A percentile compares a stretch with the other conserved stretches of the same genome.
These are phyloP conservation scores for Actenoides hombroni DNA, from an alignment of 2,113 vertebrate species.

Conservation along the genomic window DNA sequence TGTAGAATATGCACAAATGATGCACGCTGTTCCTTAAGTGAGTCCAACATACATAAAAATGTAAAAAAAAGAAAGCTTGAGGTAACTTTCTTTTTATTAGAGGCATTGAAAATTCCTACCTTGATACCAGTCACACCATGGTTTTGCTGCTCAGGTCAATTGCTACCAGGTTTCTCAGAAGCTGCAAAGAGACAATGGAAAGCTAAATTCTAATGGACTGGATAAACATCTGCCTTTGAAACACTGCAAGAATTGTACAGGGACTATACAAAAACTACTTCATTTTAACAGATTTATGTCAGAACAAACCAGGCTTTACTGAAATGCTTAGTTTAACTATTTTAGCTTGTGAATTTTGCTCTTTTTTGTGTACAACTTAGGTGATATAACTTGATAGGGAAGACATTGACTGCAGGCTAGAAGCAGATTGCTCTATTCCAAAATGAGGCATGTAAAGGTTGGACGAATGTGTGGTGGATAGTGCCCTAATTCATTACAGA, in stretches of 20 bases:
- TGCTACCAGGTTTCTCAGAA: background rate
- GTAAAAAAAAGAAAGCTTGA: background rate
- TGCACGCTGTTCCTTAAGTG: no score
- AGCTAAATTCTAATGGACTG: background rate
- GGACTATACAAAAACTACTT: background rate
- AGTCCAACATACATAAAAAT: background rate
- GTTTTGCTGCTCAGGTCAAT: background rate
- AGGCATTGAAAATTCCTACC: background rate
- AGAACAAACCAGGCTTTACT: background rate
- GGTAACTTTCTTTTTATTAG: background rate
- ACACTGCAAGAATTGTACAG: background rate
- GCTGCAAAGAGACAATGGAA: background rate
- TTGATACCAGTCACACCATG: background rate
- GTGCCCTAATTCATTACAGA: constrained; percentile 41
- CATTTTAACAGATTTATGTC: background rate
- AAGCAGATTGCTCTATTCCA: background rate
- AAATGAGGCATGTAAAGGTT: background rate
- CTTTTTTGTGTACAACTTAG: background rate
- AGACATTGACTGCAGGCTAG: background rate
- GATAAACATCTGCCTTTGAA: background rate
- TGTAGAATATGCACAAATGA: background rate
- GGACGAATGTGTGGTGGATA: background rate
- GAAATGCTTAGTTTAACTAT: background rate
- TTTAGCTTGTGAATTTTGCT: background rate
- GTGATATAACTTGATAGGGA: background rate